phyloP scores from a whole-genome alignment of 2,113 vertebrate species.

The Pygathrix nemaeus region DNA sequence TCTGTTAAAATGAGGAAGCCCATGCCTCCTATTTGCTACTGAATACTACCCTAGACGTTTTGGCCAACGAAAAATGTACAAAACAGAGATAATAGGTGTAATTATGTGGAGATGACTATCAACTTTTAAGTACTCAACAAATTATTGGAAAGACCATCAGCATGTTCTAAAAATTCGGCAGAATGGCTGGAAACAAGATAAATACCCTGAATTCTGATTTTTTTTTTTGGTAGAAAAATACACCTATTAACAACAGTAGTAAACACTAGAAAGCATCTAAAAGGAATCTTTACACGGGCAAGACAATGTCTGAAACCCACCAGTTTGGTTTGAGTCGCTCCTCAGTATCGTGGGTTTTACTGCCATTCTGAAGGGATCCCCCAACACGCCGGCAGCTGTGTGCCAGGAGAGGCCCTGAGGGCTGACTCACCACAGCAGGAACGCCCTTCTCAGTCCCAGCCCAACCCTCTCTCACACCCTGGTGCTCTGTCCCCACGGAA shows the following conservation, averaged over 20 bases:
- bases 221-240: background rate
- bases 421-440: background rate
- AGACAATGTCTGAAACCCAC: too few species aligned
- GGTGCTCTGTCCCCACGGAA: background rate
- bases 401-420: background rate
- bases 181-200: background rate
- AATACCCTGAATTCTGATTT: background rate
- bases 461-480: fast-evolving
- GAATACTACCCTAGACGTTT: background rate
- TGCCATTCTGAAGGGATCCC: background rate
- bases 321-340: background rate
- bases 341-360: fast-evolving
- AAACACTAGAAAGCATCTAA: background rate
- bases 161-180: background rate
- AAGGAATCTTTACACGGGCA: background rate
- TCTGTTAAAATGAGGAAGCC: background rate
- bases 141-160: background rate
- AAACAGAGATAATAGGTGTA: background rate
- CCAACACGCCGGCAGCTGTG: background rate
- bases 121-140: background rate
- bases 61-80: background rate
- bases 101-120: background rate
- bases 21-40: background rate
- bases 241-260: background rate
- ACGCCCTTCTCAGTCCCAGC: fast-evolving